Percentiles rank a stretch among this genome's conserved stretches.
These are phyloP conservation scores for Procambarus clarkii DNA, from an alignment of 1,140 invertebrate species.

Conservation along the genomic window DNA sequence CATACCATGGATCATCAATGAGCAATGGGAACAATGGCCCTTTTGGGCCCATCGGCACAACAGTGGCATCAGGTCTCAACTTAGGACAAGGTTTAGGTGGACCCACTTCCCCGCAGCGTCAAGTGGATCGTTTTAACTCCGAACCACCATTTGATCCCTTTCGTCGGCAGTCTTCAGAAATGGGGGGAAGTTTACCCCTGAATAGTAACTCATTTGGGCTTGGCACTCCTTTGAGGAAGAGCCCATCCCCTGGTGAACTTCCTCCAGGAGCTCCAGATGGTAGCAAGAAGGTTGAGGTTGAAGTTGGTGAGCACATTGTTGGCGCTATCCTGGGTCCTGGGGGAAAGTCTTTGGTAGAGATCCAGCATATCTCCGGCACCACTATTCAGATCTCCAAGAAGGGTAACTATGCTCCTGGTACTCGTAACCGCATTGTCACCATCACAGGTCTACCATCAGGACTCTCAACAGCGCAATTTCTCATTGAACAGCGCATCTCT, in stretches of 20 bases:
- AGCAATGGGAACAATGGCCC: constrained; percentile 75
- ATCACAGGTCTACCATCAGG: constrained; percentile 92
- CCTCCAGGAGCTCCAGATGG: constrained; percentile 67
- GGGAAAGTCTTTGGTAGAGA: constrained; percentile 95
- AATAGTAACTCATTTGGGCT: constrained; percentile 88
- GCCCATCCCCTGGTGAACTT: constrained; percentile 83
- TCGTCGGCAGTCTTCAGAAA: constrained; percentile 71
- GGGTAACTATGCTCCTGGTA: constrained; percentile 96
- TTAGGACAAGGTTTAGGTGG: constrained; percentile 73
- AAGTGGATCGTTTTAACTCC: constrained; percentile 70
- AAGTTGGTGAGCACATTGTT: constrained; percentile 94
- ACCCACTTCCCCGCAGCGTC: constrained; percentile 70
- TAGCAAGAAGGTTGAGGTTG: constrained; percentile 77
- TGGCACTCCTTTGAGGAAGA: constrained; percentile 87
- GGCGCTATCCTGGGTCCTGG: constrained; percentile 97
- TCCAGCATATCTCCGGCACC: constrained; percentile 96
- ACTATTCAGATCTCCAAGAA: constrained; percentile 99
- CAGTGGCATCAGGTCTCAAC: constrained; percentile 72
- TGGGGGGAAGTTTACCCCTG: constrained; percentile 78
- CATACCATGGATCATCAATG: constrained; percentile 72
- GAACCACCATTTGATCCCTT: constrained; percentile 71
- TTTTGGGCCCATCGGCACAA: constrained; percentile 75
- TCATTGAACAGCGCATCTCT: constrained; percentile 96
- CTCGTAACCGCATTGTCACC: constrained; percentile 96
- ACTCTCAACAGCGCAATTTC: constrained; percentile 92